A percentile compares a stretch with the other conserved stretches of the same genome.
These are phyloP conservation scores for Drosophila pegasa DNA, from an alignment of 2,888 invertebrate genomes.

Conservation along the genomic window DNA sequence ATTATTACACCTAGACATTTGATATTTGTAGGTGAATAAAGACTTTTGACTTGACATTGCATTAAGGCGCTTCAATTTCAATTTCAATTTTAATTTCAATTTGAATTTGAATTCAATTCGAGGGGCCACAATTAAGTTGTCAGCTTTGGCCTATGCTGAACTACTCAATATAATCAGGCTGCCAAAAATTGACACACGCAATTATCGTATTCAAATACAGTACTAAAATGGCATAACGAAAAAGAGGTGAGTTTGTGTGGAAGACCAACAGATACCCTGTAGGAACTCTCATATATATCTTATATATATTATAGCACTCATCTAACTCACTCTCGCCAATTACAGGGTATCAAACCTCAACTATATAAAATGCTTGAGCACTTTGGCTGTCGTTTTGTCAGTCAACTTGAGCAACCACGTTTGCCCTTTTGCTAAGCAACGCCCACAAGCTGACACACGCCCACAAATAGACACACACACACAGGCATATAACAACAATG, in stretches of 20 bases:
- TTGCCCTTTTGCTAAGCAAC: conserved; percentile 68
- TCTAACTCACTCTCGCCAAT: background rate
- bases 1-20: conserved; percentile 54
- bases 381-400: conserved; percentile 38
- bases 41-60: conserved; percentile 63
- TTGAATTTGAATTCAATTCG: conserved; percentile 28
- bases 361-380: conserved; percentile 29
- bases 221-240: conserved; percentile 10
- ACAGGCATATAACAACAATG: conserved; percentile 29
- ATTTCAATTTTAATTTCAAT: conserved; percentile 25
- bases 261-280: background rate
- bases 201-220: conserved; percentile 63
- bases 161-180: conserved; percentile 52
- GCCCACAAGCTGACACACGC: conserved; percentile 50
- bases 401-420: conserved; percentile 45
- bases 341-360: conserved; percentile 9
- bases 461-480: conserved; percentile 11
- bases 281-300: background rate
- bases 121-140: conserved; percentile 68
- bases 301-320: background rate
- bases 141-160: conserved; percentile 44
- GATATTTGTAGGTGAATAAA: conserved; percentile 55
- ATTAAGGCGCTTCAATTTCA: conserved; percentile 49
- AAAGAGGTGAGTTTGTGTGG: background rate
- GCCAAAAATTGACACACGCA: conserved; percentile 69